These are phyloP conservation scores for Ciconia stormi DNA, from an alignment of 2,113 vertebrate species.

Conservation along the genomic window DNA sequence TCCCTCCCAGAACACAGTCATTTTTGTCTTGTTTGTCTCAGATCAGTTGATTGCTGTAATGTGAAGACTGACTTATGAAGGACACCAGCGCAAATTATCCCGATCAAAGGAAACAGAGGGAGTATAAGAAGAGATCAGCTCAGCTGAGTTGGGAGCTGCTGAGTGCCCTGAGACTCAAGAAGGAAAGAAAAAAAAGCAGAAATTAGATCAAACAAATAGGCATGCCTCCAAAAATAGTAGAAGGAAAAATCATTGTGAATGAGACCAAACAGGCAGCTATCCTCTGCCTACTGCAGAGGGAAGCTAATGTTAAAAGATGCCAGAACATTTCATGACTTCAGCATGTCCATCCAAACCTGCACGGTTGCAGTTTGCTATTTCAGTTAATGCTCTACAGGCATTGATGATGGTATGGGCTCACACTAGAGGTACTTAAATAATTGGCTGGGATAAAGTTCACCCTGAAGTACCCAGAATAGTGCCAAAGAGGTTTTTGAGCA, in stretches of 20 bases:
- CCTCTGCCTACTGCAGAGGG: neutral
- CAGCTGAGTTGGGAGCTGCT: neutral
- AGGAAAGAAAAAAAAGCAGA: neutral
- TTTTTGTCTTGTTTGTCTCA: constrained; percentile 8
- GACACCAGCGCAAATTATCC: neutral
- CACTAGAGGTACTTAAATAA: neutral
- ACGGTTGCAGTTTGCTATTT: neutral
- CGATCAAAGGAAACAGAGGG: neutral
- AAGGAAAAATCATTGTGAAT: neutral
- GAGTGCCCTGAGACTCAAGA: neutral
- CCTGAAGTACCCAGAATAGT: neutral
- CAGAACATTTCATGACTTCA: neutral
- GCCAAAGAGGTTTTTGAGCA: neutral
- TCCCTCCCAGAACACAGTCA: neutral
- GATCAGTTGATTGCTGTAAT: neutral
- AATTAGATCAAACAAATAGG: neutral
- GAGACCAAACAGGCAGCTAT: neutral
- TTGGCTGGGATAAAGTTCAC: neutral
- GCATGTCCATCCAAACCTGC: neutral
- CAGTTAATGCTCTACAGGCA: neutral
- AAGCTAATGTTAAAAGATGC: neutral
- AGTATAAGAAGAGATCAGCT: neutral
- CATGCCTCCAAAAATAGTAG: neutral
- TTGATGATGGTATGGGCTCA: neutral
- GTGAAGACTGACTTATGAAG: neutral